Evolutionary conservation across 2,113 vertebrate genomes (phyloP).

Genomic region (Charina bottae): DNA sequence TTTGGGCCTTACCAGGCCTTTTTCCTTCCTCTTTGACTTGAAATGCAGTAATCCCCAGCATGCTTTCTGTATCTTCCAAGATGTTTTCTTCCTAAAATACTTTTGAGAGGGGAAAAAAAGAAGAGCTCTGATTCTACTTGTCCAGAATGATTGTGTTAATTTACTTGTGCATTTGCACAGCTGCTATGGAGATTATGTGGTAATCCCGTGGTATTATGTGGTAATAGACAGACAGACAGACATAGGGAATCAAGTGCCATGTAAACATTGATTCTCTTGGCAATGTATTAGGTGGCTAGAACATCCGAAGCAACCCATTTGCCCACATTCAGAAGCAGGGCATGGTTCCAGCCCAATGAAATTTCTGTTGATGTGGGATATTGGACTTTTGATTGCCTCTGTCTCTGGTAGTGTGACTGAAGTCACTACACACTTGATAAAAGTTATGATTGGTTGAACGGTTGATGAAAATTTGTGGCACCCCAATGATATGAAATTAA

Average conservation of each 20-base stretch:
- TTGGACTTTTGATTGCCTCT: not conserved
- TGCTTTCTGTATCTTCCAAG: accelerated
- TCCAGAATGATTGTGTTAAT: not conserved
- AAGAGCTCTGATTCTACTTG: accelerated
- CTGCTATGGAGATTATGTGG: not conserved
- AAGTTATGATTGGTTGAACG: not conserved
- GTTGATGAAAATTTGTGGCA: not conserved
- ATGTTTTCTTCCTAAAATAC: not conserved
- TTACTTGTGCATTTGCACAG: not conserved
- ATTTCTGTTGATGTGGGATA: not conserved
- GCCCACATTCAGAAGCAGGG: not conserved
- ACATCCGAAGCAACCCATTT: not conserved
- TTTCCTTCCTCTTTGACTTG: too few relatives aligned
- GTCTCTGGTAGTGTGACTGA: not conserved
- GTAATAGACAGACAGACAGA: too few relatives aligned
- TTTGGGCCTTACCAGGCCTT: not conserved
- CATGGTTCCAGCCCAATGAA: not conserved
- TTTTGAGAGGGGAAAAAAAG: not conserved
- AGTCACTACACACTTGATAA: not conserved
- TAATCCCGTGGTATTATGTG: too few relatives aligned
- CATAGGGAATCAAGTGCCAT: accelerated
- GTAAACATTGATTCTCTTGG: accelerated
- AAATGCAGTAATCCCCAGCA: not conserved
- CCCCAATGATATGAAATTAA: not conserved
- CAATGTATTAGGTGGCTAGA: not conserved